phyloP scores from a whole-genome alignment of 1,140 invertebrate genomes.

The Drosophila bifasciata region DNA sequence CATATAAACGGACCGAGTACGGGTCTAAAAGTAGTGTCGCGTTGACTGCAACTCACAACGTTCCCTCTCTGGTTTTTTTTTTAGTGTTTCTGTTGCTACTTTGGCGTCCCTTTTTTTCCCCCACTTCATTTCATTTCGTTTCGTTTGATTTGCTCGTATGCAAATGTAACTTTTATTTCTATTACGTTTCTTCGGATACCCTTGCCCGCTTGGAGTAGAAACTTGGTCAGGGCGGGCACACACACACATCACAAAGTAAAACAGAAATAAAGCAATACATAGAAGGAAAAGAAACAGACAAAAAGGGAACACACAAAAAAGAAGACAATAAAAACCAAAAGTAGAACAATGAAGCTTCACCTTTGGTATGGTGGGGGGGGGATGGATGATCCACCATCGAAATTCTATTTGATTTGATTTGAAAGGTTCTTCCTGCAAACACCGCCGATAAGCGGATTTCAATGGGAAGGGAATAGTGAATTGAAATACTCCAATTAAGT shows the following conservation, averaged over 20 bases:
- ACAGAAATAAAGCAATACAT: conserved; percentile 6
- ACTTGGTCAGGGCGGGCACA: conserved; percentile 15
- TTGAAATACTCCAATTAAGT: conserved; percentile 2
- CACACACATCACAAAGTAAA: conserved; percentile 16
- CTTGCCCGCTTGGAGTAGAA: conserved; percentile 2
- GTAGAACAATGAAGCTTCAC: conserved; percentile 49
- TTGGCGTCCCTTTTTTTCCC: too few species aligned
- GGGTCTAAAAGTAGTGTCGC: too few species aligned
- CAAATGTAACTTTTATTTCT: conserved; percentile 36
- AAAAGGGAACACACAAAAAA: conserved; percentile 24
- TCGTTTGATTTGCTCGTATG: conserved; percentile 5
- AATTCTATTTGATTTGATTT: conserved; percentile 21
- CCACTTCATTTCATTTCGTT: not conserved
- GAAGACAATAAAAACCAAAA: conserved; percentile 22
- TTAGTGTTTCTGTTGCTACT: too few species aligned
- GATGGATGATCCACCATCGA: conserved; percentile 38
- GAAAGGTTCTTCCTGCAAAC: conserved; percentile 43
- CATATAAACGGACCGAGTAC: too few species aligned
- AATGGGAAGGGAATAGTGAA: conserved; percentile 13
- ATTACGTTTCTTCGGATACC: not conserved
- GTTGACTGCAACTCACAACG: too few species aligned
- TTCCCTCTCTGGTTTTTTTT: too few species aligned
- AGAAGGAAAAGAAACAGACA: conserved; percentile 12
- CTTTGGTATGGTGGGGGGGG: conserved; percentile 42
- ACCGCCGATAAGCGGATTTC: conserved; percentile 22